Evolutionary conservation across 1,140 invertebrate species (phyloP), one percentile per base, ranked within the genome.

Genomic region (Heliconius nattereri): DNA sequence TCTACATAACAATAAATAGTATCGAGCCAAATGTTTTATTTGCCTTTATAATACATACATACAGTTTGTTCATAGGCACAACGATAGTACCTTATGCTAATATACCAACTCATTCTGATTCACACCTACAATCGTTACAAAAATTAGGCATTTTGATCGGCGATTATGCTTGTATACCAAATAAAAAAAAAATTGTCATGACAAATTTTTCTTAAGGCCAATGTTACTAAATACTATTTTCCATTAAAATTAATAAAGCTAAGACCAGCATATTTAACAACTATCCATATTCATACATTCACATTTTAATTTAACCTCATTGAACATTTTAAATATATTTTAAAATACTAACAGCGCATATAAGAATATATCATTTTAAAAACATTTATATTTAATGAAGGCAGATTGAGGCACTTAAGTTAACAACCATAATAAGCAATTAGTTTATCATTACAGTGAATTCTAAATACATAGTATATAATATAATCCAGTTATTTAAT

Each of bases 361-460:
- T 81, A 84, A 86, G 81, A 85, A 85, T 84, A 87, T 83, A 82
- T 86, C 72, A 57, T 75, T 81, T 75, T 80, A 77, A 77, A 84
- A 83, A 80, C 76, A 85, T 86, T 91, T 26, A 26, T 74, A 85
- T 85, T 90, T 16, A 26, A 66, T 66, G 60, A 93, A 94, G 92
- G 91, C 92, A 92, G 82, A 86, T 85, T 88, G 86, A 94, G 91
- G 92, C 91, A 94, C 92, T 91, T 86, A 85, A 86, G 86, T 88
- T 87, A 91, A 87, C 88, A 81, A 81, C 74, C 70, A 35, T 77
- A 83, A 82, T 82, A 90, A 90, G 85, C 87, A 83, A 78, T 83
- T 82, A 84, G 86, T 72, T 29, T 66, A 66, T 66, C 74, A 78
- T 80, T 86, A 88, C 86, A 84, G 84, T 87, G 85, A 86, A 84